phyloP scores from a whole-genome alignment of 1,140 invertebrate genomes.

The Aphelenchoides avenae region DNA sequence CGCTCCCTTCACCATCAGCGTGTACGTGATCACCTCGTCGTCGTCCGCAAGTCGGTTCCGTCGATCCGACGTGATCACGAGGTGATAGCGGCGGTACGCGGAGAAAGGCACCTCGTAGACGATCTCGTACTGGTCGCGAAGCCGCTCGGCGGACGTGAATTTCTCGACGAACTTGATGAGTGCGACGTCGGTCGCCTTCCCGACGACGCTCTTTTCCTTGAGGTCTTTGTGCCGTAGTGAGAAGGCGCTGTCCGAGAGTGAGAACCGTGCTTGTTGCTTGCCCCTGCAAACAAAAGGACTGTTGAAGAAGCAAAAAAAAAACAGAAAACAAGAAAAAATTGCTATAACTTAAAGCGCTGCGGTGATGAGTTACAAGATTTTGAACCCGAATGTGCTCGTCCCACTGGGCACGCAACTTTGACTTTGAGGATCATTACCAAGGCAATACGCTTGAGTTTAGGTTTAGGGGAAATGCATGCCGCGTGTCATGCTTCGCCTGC shows the following conservation, averaged over 20 bases:
- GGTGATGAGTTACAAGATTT: no score
- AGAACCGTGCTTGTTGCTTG: no score
- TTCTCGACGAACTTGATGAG: conserved; percentile 34
- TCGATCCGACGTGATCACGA: conserved; percentile 25
- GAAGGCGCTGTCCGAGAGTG: neutral
- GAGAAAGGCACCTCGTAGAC: conserved; percentile 41
- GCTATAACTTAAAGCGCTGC: no score
- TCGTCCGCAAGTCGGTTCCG: neutral
- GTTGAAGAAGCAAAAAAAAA: no score
- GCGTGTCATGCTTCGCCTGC: no score
- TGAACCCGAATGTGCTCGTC: no score
- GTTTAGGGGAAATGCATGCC: no score
- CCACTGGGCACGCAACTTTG: no score
- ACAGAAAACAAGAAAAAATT: no score
- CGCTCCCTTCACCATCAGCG: conserved; percentile 39
- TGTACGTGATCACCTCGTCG: conserved; percentile 23
- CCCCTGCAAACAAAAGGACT: no score
- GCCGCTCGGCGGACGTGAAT: conserved; percentile 20
- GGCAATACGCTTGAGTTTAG: no score
- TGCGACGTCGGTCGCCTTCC: conserved; percentile 31
- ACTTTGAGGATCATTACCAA: no score
- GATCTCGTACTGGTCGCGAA: conserved; percentile 30
- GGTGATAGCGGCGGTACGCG: conserved; percentile 24
- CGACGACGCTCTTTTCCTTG: conserved; percentile 20
- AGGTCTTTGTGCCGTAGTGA: conserved; percentile 10